These are phyloP conservation scores for Lepas anatifera DNA, from an alignment of 2,888 invertebrate species.

Conservation along the genomic window DNA sequence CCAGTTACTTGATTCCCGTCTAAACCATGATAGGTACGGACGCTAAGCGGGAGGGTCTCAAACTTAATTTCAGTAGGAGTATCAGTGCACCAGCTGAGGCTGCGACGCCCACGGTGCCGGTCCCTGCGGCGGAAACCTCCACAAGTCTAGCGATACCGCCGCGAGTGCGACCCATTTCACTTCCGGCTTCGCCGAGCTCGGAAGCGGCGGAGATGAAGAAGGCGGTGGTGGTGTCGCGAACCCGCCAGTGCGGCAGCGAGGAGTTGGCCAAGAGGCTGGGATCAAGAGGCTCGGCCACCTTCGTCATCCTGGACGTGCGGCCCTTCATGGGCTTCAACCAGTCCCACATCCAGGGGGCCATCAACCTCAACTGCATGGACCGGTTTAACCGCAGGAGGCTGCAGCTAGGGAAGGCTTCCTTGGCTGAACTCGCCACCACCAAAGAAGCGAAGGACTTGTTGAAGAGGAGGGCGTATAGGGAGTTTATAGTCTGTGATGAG, in stretches of 20 bases:
- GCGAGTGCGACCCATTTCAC: slow-evolving; percentile 25
- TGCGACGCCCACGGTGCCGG: not conserved
- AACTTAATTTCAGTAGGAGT: slow-evolving; percentile 24
- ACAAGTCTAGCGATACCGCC: slow-evolving; percentile 16
- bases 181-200: slow-evolving; percentile 36
- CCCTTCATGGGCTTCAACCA: slow-evolving; percentile 56
- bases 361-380: slow-evolving; percentile 58
- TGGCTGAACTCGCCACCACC: slow-evolving; percentile 51
- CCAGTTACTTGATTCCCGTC: not conserved
- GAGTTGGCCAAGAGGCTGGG: slow-evolving; percentile 39
- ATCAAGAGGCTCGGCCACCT: slow-evolving; percentile 26
- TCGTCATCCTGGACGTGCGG: slow-evolving; percentile 50
- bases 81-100: slow-evolving; percentile 22
- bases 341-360: slow-evolving; percentile 52
- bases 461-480: slow-evolving; percentile 42
- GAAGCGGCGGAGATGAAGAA: slow-evolving; percentile 43
- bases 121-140: too few species aligned
- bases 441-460: slow-evolving; percentile 50
- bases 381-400: slow-evolving; percentile 52
- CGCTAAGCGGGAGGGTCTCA: slow-evolving; percentile 24
- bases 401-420: slow-evolving; percentile 50
- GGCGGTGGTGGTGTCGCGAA: slow-evolving; percentile 41
- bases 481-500: slow-evolving; percentile 58
- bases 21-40: slow-evolving; percentile 22
- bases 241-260: slow-evolving; percentile 41